Conservation (phyloP, 1,140 invertebrate species). For the Macrosteles quadrilineatus region DNA sequence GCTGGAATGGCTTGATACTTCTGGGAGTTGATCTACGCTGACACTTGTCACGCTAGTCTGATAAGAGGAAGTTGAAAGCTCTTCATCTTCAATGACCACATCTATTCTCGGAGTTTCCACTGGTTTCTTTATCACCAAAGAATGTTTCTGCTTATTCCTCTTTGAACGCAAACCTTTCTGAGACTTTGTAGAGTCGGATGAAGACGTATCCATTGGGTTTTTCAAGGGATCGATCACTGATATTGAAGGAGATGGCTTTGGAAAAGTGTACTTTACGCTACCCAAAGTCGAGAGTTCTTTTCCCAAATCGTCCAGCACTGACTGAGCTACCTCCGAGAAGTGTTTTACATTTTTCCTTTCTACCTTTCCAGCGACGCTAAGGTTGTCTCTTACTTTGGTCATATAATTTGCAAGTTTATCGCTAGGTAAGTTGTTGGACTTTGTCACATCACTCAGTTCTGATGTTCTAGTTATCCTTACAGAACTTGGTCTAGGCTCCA, state of each 20-base stretch:
- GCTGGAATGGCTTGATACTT: background rate
- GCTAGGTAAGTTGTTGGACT: background rate
- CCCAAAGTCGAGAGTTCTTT: background rate
- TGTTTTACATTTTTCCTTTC: background rate
- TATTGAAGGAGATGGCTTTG: background rate
- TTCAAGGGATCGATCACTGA: background rate
- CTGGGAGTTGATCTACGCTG: background rate
- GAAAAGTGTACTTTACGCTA: background rate
- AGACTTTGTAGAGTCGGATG: background rate
- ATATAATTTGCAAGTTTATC: background rate
- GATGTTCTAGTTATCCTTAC: background rate
- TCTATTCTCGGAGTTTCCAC: background rate
- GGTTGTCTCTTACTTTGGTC: background rate
- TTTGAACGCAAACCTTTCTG: background rate
- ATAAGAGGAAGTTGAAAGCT: background rate
- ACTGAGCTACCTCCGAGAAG: background rate
- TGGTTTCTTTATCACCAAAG: background rate
- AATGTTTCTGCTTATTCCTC: background rate
- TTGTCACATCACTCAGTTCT: background rate
- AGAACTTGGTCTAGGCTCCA: background rate
- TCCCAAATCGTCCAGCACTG: background rate
- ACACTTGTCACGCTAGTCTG: constrained; percentile 20
- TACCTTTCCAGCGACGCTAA: no score
- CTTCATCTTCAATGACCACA: background rate
- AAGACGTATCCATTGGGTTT: background rate